Evolutionary conservation across 2,888 invertebrate species (phyloP).

Genomic region (Uropetala carovei): DNA sequence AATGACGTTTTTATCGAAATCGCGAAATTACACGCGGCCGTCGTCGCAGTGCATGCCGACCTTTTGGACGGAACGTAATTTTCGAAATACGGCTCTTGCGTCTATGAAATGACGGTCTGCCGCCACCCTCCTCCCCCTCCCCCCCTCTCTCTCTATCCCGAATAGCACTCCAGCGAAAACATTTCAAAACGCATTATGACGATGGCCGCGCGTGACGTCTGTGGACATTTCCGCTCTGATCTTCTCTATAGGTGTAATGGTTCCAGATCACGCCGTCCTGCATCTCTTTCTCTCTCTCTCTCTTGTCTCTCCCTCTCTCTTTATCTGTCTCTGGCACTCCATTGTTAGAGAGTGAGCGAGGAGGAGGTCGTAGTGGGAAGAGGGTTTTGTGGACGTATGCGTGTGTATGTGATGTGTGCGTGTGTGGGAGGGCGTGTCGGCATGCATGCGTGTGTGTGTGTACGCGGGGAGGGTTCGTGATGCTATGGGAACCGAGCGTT

Average conservation of each 20-base stretch:
- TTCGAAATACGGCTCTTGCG: neutral
- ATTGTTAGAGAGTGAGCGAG: neutral
- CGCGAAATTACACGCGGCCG: neutral
- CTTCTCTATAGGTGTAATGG: conserved; percentile 35
- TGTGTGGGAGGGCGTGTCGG: neutral
- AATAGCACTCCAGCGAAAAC: conserved; percentile 12
- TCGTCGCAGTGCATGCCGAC: neutral
- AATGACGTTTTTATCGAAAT: neutral
- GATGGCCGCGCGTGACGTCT: conserved; percentile 31
- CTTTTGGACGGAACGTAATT: neutral
- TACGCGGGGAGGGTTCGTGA: neutral
- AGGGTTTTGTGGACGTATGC: neutral
- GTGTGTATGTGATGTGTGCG: neutral
- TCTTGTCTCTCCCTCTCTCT: neutral
- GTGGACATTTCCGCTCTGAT: neutral
- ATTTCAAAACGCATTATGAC: conserved; percentile 45
- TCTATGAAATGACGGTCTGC: neutral
- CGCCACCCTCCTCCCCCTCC: neutral
- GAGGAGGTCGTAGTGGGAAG: neutral
- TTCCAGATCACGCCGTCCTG: neutral
- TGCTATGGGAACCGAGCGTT: too few species aligned
- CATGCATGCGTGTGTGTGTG: neutral
- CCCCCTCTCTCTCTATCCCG: neutral
- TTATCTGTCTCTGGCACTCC: neutral
- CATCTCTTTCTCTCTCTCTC: neutral